phyloP scores from a whole-genome alignment of 35 echinoderm and acorn worm genomes.

The Heliocidaris tuberculata region DNA sequence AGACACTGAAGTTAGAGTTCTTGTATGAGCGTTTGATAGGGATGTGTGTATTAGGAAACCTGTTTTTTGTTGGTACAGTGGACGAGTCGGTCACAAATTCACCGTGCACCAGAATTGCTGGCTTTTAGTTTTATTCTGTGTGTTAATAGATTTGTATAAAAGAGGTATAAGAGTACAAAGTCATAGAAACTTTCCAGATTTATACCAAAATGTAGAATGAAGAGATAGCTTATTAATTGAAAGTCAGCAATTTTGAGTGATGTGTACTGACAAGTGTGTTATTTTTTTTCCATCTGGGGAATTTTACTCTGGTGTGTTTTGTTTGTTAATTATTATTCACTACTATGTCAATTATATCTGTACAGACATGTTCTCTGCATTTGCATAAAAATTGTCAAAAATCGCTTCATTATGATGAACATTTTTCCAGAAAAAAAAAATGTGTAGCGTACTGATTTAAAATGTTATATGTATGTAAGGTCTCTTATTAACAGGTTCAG shows the following conservation, averaged over 20 bases:
- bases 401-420: conserved; percentile 38
- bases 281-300: background rate
- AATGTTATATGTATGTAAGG: conserved; percentile 45
- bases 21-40: background rate
- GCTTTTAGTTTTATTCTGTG: conserved; percentile 28
- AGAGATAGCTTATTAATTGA: background rate
- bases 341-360: conserved; percentile 42
- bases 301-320: conserved; percentile 34
- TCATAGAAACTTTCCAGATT: conserved; percentile 31
- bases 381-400: conserved; percentile 37
- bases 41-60: background rate
- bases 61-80: background rate
- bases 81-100: background rate
- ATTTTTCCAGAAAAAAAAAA: conserved; percentile 47
- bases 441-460: conserved; percentile 49
- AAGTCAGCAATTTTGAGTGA: conserved; percentile 45
- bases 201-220: conserved; percentile 44
- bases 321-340: conserved; percentile 31
- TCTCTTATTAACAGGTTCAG: background rate
- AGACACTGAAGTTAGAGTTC: background rate
- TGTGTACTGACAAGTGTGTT: conserved; percentile 13
- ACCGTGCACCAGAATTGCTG: conserved; percentile 36
- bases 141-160: conserved; percentile 29
- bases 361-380: conserved; percentile 48
- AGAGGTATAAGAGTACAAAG: conserved; percentile 18